These are phyloP conservation scores for Dusona sp. DNA, from an alignment of 2,888 invertebrate species.

Conservation along the genomic window DNA sequence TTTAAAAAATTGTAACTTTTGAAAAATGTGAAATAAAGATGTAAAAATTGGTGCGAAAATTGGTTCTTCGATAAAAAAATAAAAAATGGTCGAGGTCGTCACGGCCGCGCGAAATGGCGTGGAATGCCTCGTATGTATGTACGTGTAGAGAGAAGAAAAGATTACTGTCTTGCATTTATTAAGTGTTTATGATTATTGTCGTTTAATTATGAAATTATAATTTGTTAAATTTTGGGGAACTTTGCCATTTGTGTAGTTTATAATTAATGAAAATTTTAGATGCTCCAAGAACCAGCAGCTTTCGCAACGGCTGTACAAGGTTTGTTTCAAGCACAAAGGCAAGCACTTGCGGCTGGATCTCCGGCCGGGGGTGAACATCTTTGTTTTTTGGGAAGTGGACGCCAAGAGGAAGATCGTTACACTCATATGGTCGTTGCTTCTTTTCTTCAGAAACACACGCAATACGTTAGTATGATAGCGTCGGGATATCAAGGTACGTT, in stretches of 20 bases:
- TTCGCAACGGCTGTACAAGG: conserved; percentile 98
- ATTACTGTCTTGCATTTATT: no score
- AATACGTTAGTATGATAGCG: conserved; percentile 95
- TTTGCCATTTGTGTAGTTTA: neutral
- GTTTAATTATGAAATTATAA: neutral
- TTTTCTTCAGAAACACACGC: conserved; percentile 96
- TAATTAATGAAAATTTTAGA: conserved; percentile 84
- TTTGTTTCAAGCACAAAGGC: conserved; percentile 94
- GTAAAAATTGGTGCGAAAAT: no score
- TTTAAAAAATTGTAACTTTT: no score
- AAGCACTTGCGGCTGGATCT: conserved; percentile 94
- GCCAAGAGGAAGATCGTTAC: conserved; percentile 97
- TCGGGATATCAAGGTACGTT: conserved; percentile 91
- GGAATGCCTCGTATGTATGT: no score
- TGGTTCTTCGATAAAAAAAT: no score
- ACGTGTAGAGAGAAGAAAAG: no score
- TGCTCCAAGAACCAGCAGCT: conserved; percentile 98
- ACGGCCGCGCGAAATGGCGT: no score
- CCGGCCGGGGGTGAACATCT: conserved; percentile 95
- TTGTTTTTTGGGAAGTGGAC: conserved; percentile 96
- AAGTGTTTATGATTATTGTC: neutral
- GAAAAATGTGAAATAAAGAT: no score
- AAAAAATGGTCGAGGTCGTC: no score
- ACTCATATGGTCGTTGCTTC: conserved; percentile 99
- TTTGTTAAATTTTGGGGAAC: conserved; percentile 15